These are phyloP conservation scores for Dromococcyx pavoninus DNA, from an alignment of 2,797 vertebrate genomes.

Conservation along the genomic window DNA sequence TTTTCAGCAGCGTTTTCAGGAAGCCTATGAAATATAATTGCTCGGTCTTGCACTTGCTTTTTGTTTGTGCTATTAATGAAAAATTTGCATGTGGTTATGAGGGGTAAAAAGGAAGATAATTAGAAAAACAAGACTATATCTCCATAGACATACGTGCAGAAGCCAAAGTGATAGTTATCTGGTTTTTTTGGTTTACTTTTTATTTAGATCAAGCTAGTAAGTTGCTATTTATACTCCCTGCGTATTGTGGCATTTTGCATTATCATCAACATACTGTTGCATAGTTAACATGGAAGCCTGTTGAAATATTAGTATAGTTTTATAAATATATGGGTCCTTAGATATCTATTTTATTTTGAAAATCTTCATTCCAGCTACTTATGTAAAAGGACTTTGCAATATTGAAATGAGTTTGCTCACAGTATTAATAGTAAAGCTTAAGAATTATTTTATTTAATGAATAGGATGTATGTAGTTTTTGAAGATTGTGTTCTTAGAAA, in stretches of 20 bases:
- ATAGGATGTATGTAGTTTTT: neutral
- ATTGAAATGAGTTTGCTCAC: neutral
- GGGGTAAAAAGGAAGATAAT: neutral
- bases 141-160: neutral
- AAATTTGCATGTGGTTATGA: neutral
- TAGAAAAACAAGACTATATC: neutral
- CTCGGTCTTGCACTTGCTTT: neutral
- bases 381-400: neutral
- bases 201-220: neutral
- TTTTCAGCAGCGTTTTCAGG: neutral
- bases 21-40: neutral
- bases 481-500: neutral
- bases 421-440: neutral
- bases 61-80: neutral
- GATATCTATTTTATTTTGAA: neutral
- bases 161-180: neutral
- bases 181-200: neutral
- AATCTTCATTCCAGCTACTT: neutral
- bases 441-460: neutral
- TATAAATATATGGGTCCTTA: neutral
- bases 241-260: neutral
- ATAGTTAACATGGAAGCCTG: neutral
- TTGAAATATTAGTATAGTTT: neutral
- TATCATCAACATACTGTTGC: neutral
- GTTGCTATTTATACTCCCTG: neutral